A percentile compares a stretch with the other conserved stretches of the same genome.
Evolutionary conservation across 2,797 vertebrate genomes (phyloP).

Genomic region (Falco peregrinus): DNA sequence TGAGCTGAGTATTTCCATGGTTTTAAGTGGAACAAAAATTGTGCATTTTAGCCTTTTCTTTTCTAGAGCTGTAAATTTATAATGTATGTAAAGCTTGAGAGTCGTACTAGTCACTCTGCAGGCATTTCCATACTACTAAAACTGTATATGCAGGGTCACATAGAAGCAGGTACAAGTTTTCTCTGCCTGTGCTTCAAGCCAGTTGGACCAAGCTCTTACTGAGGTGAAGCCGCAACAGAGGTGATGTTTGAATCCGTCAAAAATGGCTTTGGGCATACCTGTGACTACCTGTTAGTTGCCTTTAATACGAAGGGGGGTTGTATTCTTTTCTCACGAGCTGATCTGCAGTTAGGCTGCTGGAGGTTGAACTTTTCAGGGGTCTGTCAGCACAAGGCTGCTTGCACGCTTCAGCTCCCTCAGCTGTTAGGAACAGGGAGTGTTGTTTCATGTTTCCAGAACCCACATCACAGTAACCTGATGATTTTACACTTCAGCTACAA

Average conservation of each 20-base stretch:
- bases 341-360: not conserved
- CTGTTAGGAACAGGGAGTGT: not conserved
- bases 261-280: not conserved
- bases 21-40: conserved; percentile 16
- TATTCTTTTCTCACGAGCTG: not conserved
- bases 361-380: not conserved
- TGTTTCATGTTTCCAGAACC: not conserved
- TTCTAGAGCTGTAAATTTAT: not conserved
- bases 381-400: not conserved
- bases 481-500: not conserved
- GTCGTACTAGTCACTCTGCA: too few relatives aligned
- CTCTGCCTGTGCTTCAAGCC: not conserved
- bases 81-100: not conserved
- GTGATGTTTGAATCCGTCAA: accelerated
- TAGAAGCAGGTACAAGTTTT: not conserved
- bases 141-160: not conserved
- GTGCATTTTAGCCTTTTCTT: not conserved
- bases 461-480: not conserved
- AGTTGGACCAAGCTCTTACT: not conserved
- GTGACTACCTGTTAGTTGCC: not conserved
- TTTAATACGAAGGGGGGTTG: not conserved
- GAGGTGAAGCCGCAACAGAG: not conserved
- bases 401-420: not conserved
- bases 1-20: not conserved
- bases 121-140: not conserved